These are phyloP conservation scores for Spizaetus ornatus DNA, from an alignment of 2,113 vertebrate species.

Conservation along the genomic window DNA sequence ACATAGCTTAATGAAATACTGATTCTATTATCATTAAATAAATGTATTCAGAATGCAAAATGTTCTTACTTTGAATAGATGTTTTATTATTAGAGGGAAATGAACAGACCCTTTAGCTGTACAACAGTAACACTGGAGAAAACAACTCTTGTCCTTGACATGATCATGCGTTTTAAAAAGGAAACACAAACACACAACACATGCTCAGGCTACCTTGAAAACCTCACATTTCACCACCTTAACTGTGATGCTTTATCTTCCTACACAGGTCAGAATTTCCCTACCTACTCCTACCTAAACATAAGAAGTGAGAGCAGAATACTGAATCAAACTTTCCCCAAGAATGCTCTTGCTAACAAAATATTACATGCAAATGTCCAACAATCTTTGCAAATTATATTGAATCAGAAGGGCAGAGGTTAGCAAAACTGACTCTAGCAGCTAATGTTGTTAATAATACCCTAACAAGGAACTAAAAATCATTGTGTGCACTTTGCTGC, in stretches of 20 bases:
- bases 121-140: not conserved
- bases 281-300: not conserved
- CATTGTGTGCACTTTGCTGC: not conserved
- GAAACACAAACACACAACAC: not conserved
- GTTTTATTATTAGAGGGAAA: not conserved
- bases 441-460: not conserved
- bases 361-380: not conserved
- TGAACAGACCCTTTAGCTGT: not conserved
- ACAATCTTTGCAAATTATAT: not conserved
- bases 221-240: not conserved
- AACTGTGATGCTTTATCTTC: not conserved
- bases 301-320: not conserved
- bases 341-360: not conserved
- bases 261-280: not conserved
- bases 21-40: not conserved
- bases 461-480: not conserved
- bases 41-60: not conserved
- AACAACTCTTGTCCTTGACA: not conserved
- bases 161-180: not conserved
- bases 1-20: not conserved
- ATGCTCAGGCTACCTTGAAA: not conserved
- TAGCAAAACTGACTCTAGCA: not conserved
- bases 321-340: not conserved
- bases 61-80: not conserved
- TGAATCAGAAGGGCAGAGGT: not conserved